phyloP scores from a whole-genome alignment of 2,888 invertebrate genomes.

The Synergus laeviventris region DNA sequence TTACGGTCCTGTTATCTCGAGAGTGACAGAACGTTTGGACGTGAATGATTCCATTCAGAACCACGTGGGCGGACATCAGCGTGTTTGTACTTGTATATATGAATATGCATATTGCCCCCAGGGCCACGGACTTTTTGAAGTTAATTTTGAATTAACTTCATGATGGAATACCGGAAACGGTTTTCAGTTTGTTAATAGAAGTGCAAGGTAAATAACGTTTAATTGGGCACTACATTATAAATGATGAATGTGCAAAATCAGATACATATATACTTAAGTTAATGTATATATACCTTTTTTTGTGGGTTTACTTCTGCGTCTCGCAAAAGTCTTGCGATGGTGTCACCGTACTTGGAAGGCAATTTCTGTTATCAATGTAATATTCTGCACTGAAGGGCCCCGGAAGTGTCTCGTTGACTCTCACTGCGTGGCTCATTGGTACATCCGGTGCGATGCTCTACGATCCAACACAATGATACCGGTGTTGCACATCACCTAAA shows the following conservation, averaged over 20 bases:
- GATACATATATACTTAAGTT: too few relatives aligned
- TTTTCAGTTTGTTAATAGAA: not conserved
- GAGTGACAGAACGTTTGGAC: conserved; percentile 50
- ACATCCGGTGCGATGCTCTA: conserved; percentile 71
- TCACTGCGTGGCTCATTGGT: conserved; percentile 71
- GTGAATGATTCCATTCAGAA: conserved; percentile 69
- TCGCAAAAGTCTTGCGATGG: conserved; percentile 6
- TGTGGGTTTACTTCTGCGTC: not conserved
- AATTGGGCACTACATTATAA: not conserved
- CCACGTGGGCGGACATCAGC: conserved; percentile 55
- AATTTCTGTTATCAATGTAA: conserved; percentile 72
- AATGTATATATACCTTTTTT: not conserved
- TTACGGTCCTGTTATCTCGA: conserved; percentile 32
- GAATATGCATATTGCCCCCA: conserved; percentile 57
- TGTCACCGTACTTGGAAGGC: conserved; percentile 54
- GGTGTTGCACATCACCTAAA: conserved; percentile 64
- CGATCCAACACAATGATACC: conserved; percentile 62
- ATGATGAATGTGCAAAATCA: too few relatives aligned
- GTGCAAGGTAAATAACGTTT: not conserved
- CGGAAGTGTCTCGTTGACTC: conserved; percentile 75
- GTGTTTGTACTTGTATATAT: conserved; percentile 51
- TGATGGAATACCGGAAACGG: not conserved
- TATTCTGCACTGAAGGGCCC: conserved; percentile 66
- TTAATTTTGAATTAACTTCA: not conserved
- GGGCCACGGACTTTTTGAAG: conserved; percentile 33